Conservation (phyloP, 2,797 vertebrate genomes). For the Platyrinchus mystaceus region DNA sequence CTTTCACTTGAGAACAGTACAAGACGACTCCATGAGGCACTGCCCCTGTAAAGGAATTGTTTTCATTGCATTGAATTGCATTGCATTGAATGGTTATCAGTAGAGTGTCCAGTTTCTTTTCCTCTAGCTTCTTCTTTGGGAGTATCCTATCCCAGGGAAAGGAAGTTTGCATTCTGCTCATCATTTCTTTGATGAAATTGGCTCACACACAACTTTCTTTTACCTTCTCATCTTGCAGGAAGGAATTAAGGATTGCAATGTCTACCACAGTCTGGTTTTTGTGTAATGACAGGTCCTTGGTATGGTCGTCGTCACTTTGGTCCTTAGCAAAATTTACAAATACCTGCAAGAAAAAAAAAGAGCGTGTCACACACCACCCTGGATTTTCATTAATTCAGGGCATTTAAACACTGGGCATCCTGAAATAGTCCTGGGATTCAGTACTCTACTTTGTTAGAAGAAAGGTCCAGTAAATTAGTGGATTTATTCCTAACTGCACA, state of each 20-base stretch:
- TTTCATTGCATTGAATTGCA: constrained; percentile 91
- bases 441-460: neutral
- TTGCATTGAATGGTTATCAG: constrained; percentile 90
- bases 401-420: neutral
- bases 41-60: constrained; percentile 80
- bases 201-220: constrained; percentile 90
- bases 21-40: constrained; percentile 80
- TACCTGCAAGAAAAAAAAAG: constrained; percentile 78
- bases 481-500: neutral
- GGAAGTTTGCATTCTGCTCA: constrained; percentile 32
- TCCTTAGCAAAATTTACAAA: constrained; percentile 99
- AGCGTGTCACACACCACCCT: neutral
- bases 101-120: constrained; percentile 79
- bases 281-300: constrained; percentile 90
- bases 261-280: constrained; percentile 83
- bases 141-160: constrained; percentile 59
- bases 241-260: constrained; percentile 81
- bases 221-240: constrained; percentile 85
- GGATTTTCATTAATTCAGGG: neutral
- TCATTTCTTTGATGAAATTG: constrained; percentile 45
- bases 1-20: constrained; percentile 80
- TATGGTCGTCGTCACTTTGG: constrained; percentile 94
- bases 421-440: neutral
- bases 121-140: constrained; percentile 62
- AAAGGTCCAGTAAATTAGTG: neutral